A percentile compares a stretch with the other conserved stretches of the same genome.
Evolutionary conservation across 2,797 vertebrate species (phyloP).

Genomic region (Anabacerthia variegaticeps): DNA sequence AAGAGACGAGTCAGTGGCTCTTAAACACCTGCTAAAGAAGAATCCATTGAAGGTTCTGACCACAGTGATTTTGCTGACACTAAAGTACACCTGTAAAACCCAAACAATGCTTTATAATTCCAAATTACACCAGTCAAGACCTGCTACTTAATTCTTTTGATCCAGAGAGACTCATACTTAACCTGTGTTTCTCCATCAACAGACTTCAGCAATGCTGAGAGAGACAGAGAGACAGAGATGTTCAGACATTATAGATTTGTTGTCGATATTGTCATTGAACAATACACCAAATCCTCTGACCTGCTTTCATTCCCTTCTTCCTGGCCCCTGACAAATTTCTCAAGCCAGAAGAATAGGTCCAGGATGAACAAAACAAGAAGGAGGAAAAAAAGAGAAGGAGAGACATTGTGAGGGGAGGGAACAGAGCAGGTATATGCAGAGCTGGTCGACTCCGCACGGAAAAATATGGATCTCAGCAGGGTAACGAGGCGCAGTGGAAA

Average conservation of each 20-base stretch:
- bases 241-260: not conserved
- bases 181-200: not conserved
- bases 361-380: not conserved
- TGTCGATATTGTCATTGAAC: constrained; percentile 1
- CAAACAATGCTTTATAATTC: constrained; percentile 70
- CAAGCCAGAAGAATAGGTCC: not conserved
- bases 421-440: not conserved
- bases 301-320: not conserved
- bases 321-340: not conserved
- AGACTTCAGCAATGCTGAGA: not conserved
- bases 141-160: not conserved
- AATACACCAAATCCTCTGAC: not conserved
- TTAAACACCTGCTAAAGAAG: constrained; percentile 78
- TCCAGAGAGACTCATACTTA: not conserved
- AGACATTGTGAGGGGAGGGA: not conserved
- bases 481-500: constrained; percentile 71
- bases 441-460: not conserved
- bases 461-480: constrained; percentile 73
- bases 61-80: constrained; percentile 47
- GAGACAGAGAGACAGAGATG: not conserved
- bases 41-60: constrained; percentile 51
- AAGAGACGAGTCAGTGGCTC: constrained; percentile 83
- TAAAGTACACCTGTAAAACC: constrained; percentile 62
- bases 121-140: constrained; percentile 18
- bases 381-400: not conserved